Conservation (phyloP, 1,140 invertebrate genomes). For the Neodiprion virginianus region DNA sequence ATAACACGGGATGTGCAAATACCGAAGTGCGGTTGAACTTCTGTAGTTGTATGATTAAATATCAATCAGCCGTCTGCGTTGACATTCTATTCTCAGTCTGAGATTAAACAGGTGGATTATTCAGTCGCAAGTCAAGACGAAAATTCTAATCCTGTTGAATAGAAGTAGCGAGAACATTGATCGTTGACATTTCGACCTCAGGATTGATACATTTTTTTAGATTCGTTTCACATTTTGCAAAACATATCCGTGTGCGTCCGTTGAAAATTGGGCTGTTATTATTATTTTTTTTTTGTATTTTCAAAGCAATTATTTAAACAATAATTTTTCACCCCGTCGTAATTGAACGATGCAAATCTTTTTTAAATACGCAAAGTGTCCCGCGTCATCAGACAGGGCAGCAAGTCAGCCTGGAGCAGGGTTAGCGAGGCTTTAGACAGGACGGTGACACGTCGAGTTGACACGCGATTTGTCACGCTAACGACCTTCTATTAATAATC, state of each 20-base stretch:
- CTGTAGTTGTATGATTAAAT: neutral
- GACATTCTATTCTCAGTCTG: neutral
- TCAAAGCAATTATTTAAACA: too few relatives aligned
- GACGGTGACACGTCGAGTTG: constrained; percentile 31
- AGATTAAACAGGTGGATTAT: too few relatives aligned
- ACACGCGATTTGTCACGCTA: constrained; percentile 43
- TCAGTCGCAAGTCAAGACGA: too few relatives aligned
- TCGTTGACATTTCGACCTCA: too few relatives aligned
- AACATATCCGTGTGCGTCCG: too few relatives aligned
- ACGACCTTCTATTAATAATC: constrained; percentile 34
- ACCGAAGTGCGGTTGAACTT: neutral
- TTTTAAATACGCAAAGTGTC: neutral
- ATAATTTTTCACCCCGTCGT: neutral
- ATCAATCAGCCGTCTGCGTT: constrained; percentile 4
- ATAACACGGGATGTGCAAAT: neutral
- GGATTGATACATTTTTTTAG: too few relatives aligned
- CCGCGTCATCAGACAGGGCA: neutral
- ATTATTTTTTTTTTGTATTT: too few relatives aligned
- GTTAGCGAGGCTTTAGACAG: neutral
- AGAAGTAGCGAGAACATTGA: too few relatives aligned
- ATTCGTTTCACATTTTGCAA: too few relatives aligned
- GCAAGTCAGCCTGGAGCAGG: neutral
- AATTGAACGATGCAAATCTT: neutral
- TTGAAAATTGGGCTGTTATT: too few relatives aligned
- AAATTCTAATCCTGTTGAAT: too few relatives aligned